Evolutionary conservation across 2,888 invertebrate species (phyloP), one percentile per base, ranked within the genome.

Genomic region (Nebria salina): DNA sequence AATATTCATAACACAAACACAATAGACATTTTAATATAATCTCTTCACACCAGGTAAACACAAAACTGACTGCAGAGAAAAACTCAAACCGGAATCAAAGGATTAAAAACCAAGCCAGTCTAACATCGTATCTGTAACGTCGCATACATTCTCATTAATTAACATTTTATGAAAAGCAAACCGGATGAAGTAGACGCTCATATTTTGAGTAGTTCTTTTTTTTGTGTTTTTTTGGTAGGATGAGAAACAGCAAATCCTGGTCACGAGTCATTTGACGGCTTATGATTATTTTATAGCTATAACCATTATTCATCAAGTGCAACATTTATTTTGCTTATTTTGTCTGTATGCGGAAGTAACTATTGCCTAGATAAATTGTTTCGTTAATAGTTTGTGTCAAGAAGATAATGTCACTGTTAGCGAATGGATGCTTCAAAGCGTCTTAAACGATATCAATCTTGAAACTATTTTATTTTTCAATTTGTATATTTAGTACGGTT

Each of bases 81-180:
- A 70, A 66, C 13, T 15, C n/a, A 25, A 66, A 70, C 70, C 70
- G 70, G 70, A 70, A 70, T 70, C 20, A 70, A 70, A 70, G 13
- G 25, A 70, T 70, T 70, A 70, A 70, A 54, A 70, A 70, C 70
- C 25, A 25, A 70, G 25, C 70, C 25, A 34, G 70, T 70, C 8
- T 54, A 13, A 20, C 25, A 70, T 70, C 70, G 25, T 70, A 70
- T 70, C 70, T 70, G 20, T 26, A 13, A 70, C 34, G 70, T 70
- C 70, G 25, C 70, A 70, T 25, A 20, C 70, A 70, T 34, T 70
- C 70, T 11, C 25, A 70, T 70, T 70, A 70, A 70, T 70, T 70
- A 70, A 70, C 70, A 70, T 70, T 54, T 54, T 54, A 54, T 54
- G 54, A 54, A 54, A 54, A 54, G 54, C 8, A 54, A 54, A 13